Conservation (phyloP, 2,113 vertebrate species). For the Tauraco erythrolophus region DNA sequence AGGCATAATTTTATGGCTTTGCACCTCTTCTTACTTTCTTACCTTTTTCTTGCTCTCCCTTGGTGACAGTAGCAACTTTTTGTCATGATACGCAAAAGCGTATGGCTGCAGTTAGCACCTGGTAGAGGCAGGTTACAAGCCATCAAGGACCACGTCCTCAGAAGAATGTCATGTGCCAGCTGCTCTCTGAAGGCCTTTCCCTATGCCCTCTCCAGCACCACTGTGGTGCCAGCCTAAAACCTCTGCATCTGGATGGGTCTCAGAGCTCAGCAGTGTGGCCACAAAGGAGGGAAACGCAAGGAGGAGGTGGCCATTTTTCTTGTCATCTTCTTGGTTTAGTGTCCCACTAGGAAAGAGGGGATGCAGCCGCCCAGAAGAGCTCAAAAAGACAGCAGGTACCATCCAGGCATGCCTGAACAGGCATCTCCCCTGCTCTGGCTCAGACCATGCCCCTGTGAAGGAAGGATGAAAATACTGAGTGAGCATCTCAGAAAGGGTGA, state of each 20-base stretch:
- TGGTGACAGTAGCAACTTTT: neutral
- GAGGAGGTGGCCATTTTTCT: neutral
- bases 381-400: neutral
- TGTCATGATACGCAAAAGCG: neutral
- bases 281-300: neutral
- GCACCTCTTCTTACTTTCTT: neutral
- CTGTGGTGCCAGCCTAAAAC: neutral
- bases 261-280: neutral
- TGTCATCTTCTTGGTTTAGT: neutral
- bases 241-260: neutral
- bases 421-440: neutral
- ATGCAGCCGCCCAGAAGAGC: neutral
- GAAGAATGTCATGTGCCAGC: fast-evolving
- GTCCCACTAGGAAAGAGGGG: neutral
- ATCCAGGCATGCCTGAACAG: neutral
- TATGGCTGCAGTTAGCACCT: neutral
- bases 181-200: neutral
- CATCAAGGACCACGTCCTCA: neutral
- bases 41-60: neutral
- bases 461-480: neutral
- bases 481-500: neutral
- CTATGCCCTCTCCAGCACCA: fast-evolving
- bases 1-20: neutral
- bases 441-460: neutral
- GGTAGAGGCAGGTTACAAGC: neutral